Percentiles rank a stretch among this genome's conserved stretches.
Conservation (phyloP, 1,140 invertebrate genomes). For the Plectrocnemia conspersa region DNA sequence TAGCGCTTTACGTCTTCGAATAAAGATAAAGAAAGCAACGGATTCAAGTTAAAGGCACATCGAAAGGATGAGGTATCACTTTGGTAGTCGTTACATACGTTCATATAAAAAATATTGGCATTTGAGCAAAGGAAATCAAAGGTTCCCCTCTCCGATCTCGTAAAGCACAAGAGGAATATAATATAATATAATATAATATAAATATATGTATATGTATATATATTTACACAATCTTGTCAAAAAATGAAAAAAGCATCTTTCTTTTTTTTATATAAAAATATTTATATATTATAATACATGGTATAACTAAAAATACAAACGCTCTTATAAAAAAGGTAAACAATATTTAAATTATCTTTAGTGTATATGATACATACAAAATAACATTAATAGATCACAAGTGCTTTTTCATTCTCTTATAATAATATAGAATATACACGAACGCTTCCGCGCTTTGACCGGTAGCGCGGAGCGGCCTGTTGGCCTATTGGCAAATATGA, state of each 20-base stretch:
- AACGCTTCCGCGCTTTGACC: too few species aligned
- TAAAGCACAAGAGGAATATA: not conserved
- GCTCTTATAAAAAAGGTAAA: slow-evolving; percentile 35
- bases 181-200: slow-evolving; percentile 3
- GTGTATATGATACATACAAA: slow-evolving; percentile 36
- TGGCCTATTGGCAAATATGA: too few species aligned
- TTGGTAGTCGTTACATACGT: too few species aligned
- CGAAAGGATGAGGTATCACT: too few species aligned
- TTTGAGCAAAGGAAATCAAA: not conserved
- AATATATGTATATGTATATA: slow-evolving; percentile 2
- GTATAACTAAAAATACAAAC: slow-evolving; percentile 33
- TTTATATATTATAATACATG: slow-evolving; percentile 29
- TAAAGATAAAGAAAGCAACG: too few species aligned
- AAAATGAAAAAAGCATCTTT: slow-evolving; percentile 23
- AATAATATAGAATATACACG: too few species aligned
- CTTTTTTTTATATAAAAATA: slow-evolving; percentile 33
- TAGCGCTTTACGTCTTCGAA: too few species aligned
- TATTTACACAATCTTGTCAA: slow-evolving; percentile 6
- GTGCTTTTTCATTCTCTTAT: slow-evolving; percentile 34
- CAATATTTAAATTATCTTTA: slow-evolving; percentile 34
- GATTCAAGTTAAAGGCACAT: too few species aligned
- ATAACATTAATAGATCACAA: slow-evolving; percentile 36
- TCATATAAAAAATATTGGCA: not conserved
- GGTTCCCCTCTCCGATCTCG: too few species aligned
- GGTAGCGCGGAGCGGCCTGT: too few species aligned